Base-by-base conservation (phyloP, 1,140 invertebrate genomes). In the Trichonephila clavata region DNA sequence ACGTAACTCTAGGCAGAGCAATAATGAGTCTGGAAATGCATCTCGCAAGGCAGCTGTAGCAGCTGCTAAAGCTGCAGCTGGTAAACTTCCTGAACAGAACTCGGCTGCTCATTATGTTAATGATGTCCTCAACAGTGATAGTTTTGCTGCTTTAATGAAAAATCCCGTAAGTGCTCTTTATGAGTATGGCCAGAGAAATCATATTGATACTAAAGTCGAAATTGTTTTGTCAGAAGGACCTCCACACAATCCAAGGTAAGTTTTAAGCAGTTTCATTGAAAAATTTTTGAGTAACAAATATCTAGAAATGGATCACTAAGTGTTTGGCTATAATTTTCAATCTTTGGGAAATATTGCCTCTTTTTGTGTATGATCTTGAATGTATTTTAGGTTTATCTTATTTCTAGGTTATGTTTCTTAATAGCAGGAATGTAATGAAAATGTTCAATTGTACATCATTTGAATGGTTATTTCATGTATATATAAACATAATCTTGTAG, bases 121-220 rank as follows among this genome's bases (percentile, higher is more conserved):
- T 65, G 90, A 94, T 81, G 93, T 93, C 50, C 92, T 94, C 18
- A 95, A 95, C 81, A 94, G 93, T 86, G 95, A 96, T 84, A 96
- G 95, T 94, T 96, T 96, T 95, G 95, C 95, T 32, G 95, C 95
- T 27, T 89, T 96, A 18, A 96, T 96, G 94, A 96, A 96, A 94
- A 96, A 96, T 94, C 96, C 96, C 80, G 95, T 96, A n/a, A 96
- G 96, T 95, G 96, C 96, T 27, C 94, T 96, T 27, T 96, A 96
- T 95, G 96, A 96, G 94, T 96, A 96, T 95, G 96, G 95, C 14
- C 96, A 96, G 94, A 95, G 95, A 27, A 95, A 96, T 32, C 95
- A 95, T 50, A 93, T 95, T 80, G 94, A 95, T 50, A 95, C 95
- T 16, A 94, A 95, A 77, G 95, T 96, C 86, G 95, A 96, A 57